Base-by-base conservation (phyloP, 1,140 invertebrate species). In the Aphis craccivora region DNA sequence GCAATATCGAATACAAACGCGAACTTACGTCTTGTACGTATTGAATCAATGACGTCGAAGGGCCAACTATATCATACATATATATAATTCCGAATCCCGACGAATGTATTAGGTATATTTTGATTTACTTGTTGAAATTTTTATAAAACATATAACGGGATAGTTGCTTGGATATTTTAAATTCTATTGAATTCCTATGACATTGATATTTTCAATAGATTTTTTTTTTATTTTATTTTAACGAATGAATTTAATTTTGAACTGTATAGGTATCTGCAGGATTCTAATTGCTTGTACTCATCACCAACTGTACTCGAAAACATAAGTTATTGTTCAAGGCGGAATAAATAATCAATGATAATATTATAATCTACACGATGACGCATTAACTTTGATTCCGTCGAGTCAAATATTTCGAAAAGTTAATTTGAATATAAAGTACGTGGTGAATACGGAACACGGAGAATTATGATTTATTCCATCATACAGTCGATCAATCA, bases 391-490 rank as follows among this genome's bases (percentile, higher is more conserved):
- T 43, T 23, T 43, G 37, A 40, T 40, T 11, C 22, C 40, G 43
- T 9, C 25, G 40, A 84, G 37, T 43, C 23, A 9, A 84, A 84
- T 84, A 40, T 7, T 43, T 43, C 37, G 8, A 43, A 40, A 84
- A 43, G 83, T 40, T 43, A 14, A 83, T 83, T 37, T 37, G 37
- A 40, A 84, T 84, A 84, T 40, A 84, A 84, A 84, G 23, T 43
- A 84, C 40, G 40, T 25, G 83, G 37, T 84, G 83, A 84, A 84
- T 84, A 43, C 83, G 83, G 23, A 84, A 84, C 83, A 43, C 83
- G 23, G 40, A 40, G 37, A 83, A 25, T 84, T n/a, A 76, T 40
- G 83, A 84, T 84, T 40, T 43, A 43, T 84, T 84, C 40, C 35
- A 23, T 2, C n/a, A n/a, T n/a, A n/a, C n/a, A 43, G 37, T 25